These are phyloP conservation scores for Hydrocynus forskahlii DNA, from an alignment of 2,797 vertebrate genomes.

Conservation along the genomic window DNA sequence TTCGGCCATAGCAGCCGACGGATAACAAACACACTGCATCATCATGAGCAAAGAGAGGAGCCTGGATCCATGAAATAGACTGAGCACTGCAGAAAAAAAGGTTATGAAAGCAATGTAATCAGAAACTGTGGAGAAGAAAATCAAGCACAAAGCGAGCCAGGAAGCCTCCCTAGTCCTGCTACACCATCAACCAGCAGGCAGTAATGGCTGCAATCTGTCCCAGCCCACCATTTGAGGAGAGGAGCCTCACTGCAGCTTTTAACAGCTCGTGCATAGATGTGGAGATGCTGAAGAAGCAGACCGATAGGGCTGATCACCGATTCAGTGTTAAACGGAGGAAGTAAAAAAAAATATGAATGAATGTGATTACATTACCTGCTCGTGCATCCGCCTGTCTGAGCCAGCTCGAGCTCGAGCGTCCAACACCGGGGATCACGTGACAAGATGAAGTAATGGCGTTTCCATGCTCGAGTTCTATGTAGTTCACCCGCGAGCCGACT, in stretches of 20 bases:
- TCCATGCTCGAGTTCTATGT: neutral
- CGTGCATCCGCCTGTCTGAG: conserved; percentile 56
- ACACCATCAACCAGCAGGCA: neutral
- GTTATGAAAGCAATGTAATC: neutral
- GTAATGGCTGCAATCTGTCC: conserved; percentile 4
- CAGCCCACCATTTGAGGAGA: conserved; percentile 27
- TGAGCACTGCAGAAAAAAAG: neutral
- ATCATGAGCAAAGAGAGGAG: neutral
- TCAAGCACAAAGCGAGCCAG: neutral
- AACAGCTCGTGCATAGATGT: too few species aligned
- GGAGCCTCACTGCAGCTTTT: too few species aligned
- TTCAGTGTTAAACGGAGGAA: too few species aligned
- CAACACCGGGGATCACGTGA: conserved; percentile 49
- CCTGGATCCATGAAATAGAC: conserved; percentile 14
- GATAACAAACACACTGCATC: conserved; percentile 20
- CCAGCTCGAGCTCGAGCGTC: conserved; percentile 35
- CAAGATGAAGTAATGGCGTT: neutral
- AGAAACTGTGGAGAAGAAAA: neutral
- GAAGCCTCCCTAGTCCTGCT: neutral
- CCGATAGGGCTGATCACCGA: too few species aligned
- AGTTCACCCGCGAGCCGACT: neutral
- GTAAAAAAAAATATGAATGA: neutral
- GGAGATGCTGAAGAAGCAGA: too few species aligned
- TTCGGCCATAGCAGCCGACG: neutral
- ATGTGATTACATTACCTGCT: conserved; percentile 46